Base-by-base conservation (phyloP, 2,797 vertebrate genomes). In the Picus viridis region DNA sequence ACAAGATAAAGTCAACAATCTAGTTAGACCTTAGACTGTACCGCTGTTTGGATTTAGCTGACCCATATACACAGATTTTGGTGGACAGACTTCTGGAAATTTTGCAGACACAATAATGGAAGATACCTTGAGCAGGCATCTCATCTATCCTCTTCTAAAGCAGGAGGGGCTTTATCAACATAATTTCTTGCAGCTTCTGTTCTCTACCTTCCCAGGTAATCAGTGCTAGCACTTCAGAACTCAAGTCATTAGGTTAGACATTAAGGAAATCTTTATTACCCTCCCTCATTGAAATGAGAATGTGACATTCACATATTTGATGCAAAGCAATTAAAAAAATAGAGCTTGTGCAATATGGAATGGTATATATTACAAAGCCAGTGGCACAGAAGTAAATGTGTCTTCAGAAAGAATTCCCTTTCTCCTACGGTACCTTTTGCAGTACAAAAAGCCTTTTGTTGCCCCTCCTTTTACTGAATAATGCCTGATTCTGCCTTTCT, bases 1-100 rank as follows among this genome's bases (percentile, higher is more conserved):
- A 90, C 81, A 74, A 94, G 88, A 94, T 95, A 96, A 96, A 90
- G 83, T 83, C 54, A 89, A 58, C 34, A 62, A 58, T 84, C 68
- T 83, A 0, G 79, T 91, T 90, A 82, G 86, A 92, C 92, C 74
- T 86, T 74, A 85, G 36, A 74, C 36, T 89, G 41, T 69, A 84
- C 34, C 0, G 1, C 4, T 86, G 45, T 88, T 95, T 92, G 61
- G n/a, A 43, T 93, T 91, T 88, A 92, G 58, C 61, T 91, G 91
- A 88, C 71, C 83, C 92, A 27, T 61, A 74, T 54, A 36, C 54
- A 76, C 17, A 2, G 83, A 83, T 78, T 83, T 61, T 76, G 67
- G 74, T 80, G 91, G 54, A 86, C 29, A 65, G 45, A 61, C 15
- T 68, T 39, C 57, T 76, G 45, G 68, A 92, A 88, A 94, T 12